Percentiles rank a stretch among this genome's conserved stretches.
These are phyloP conservation scores for Cordilura impudica DNA, from an alignment of 2,888 invertebrate genomes.

Conservation along the genomic window DNA sequence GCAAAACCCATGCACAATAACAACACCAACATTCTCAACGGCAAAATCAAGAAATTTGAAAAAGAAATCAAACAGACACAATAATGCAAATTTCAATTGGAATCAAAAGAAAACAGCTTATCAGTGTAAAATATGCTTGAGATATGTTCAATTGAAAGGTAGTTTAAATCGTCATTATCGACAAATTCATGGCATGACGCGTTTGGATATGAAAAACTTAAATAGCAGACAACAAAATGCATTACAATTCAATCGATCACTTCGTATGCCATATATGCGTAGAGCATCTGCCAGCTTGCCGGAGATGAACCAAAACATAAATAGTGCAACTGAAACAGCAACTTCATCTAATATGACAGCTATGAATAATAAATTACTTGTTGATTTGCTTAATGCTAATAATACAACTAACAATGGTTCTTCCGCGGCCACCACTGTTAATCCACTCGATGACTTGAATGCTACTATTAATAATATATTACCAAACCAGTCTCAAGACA, in stretches of 20 bases:
- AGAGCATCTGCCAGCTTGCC: background rate
- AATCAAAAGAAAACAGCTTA: background rate
- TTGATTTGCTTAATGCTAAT: background rate
- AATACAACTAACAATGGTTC: background rate
- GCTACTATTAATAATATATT: background rate
- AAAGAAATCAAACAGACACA: background rate
- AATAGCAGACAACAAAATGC: background rate
- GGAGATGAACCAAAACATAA: background rate
- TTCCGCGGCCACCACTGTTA: too few relatives aligned
- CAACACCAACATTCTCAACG: background rate
- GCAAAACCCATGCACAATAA: background rate
- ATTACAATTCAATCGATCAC: background rate
- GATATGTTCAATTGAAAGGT: background rate
- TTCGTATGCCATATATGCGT: background rate
- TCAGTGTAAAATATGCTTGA: slow-evolving; percentile 41
- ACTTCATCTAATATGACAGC: background rate
- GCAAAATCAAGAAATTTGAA: background rate
- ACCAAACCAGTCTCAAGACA: slow-evolving; percentile 18
- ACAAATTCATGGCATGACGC: slow-evolving; percentile 6
- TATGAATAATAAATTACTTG: background rate
- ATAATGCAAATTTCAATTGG: background rate
- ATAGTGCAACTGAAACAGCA: too few relatives aligned
- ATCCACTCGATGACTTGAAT: background rate
- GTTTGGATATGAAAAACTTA: background rate
- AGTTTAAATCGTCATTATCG: slow-evolving; percentile 38